Conservation (phyloP, 2,797 vertebrate genomes). For the Neoniphon sammara region DNA sequence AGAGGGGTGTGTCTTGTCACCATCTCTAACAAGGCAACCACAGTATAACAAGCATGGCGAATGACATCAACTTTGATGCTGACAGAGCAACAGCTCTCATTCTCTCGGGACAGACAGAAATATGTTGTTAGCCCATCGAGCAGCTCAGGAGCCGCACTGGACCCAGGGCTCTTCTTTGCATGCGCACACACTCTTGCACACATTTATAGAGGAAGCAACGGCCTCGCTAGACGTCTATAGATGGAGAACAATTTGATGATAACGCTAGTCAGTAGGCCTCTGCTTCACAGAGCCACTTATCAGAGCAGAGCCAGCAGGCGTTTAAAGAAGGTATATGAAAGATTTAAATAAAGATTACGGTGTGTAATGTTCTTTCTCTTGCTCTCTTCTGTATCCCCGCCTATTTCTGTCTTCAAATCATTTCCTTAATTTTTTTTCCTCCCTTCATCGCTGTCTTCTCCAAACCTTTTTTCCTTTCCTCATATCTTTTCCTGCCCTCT, state of each 20-base stretch:
- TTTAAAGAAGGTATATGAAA: conserved; percentile 67
- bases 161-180: conserved; percentile 38
- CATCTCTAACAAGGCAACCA: conserved; percentile 16
- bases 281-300: conserved; percentile 76
- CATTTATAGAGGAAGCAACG: conserved; percentile 56
- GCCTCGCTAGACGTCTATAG: conserved; percentile 22
- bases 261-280: conserved; percentile 64
- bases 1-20: background rate
- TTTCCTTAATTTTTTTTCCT: conserved; percentile 24
- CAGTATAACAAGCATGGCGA: conserved; percentile 8
- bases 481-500: conserved; percentile 40
- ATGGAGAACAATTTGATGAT: conserved; percentile 71
- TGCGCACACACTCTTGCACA: conserved; percentile 32
- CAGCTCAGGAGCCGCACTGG: conserved; percentile 20
- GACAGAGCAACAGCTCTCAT: background rate
- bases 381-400: conserved; percentile 26
- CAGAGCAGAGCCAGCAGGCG: conserved; percentile 65
- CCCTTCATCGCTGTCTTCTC: conserved; percentile 32
- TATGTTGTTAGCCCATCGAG: conserved; percentile 21
- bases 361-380: conserved; percentile 40
- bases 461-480: conserved; percentile 29
- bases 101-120: conserved; percentile 27
- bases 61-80: background rate
- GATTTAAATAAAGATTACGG: conserved; percentile 72
- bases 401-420: conserved; percentile 48